phyloP scores from a whole-genome alignment of 2,113 vertebrate species.

The Anolis sagrei region DNA sequence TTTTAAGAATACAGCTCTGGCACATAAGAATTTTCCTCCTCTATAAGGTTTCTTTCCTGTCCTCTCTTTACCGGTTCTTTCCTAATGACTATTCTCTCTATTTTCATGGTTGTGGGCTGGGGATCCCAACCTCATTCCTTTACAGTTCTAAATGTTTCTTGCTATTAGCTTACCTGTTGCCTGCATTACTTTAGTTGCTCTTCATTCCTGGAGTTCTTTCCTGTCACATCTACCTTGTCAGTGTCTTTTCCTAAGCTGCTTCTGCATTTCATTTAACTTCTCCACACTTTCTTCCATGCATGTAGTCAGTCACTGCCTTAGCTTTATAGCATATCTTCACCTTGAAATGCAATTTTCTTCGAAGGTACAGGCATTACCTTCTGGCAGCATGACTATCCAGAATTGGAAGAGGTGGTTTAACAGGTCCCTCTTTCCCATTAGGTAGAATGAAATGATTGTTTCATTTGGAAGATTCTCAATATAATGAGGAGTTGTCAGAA shows the following conservation, averaged over 20 bases:
- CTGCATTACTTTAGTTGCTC: conserved; percentile 36
- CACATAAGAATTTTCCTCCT: conserved; percentile 9
- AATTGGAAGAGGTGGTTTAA: background rate
- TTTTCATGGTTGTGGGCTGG: conserved; percentile 33
- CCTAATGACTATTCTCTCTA: conserved; percentile 49
- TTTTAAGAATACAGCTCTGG: conserved; percentile 9
- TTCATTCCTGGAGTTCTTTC: conserved; percentile 66
- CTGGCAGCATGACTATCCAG: conserved; percentile 22
- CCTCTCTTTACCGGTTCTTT: conserved; percentile 44
- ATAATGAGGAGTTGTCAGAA: background rate
- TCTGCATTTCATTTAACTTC: conserved; percentile 70
- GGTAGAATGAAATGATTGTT: background rate
- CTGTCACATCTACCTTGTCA: conserved; percentile 63
- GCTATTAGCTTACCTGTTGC: conserved; percentile 63
- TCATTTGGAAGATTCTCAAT: background rate
- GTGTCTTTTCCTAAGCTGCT: conserved; percentile 66
- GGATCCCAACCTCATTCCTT: conserved; percentile 46
- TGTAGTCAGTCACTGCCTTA: conserved; percentile 61
- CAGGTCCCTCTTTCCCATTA: background rate
- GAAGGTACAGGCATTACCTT: conserved; percentile 38
- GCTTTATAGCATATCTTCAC: conserved; percentile 58
- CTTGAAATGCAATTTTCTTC: conserved; percentile 51
- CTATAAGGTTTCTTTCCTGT: conserved; percentile 38
- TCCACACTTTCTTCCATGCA: conserved; percentile 62
- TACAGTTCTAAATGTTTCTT: conserved; percentile 63